A percentile compares a stretch with the other conserved stretches of the same genome.
phyloP scores from a whole-genome alignment of 2,888 invertebrate species.

The Neria commutata region DNA sequence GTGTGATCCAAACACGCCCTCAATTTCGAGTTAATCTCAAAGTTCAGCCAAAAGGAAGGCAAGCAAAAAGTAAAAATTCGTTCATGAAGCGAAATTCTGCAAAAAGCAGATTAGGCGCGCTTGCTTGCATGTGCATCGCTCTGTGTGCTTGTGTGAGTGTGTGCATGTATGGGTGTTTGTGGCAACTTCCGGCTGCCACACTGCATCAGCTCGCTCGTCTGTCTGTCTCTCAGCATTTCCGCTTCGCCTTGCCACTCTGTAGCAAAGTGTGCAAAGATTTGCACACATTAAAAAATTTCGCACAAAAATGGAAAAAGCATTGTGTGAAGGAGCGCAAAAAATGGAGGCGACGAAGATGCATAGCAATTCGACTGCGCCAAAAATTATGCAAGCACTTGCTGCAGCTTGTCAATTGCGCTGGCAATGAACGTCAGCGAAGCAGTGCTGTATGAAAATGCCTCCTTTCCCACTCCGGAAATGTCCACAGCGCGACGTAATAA shows the following conservation, averaged over 20 bases:
- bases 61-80: neutral
- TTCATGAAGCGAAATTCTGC: neutral
- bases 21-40: neutral
- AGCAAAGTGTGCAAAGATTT: slow-evolving; percentile 2
- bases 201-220: neutral
- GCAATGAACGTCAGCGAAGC: too few relatives aligned
- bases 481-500: too few relatives aligned
- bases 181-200: neutral
- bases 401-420: too few relatives aligned
- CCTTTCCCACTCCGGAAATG: too few relatives aligned
- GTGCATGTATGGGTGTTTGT: neutral
- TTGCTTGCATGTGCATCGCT: too few relatives aligned
- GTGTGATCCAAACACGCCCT: neutral
- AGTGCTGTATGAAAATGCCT: too few relatives aligned
- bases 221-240: neutral
- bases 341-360: neutral
- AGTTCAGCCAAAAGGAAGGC: too few relatives aligned
- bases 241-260: neutral
- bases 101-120: neutral
- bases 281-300: neutral
- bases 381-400: slow-evolving; percentile 1
- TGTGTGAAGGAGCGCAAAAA: too few relatives aligned
- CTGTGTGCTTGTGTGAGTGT: neutral
- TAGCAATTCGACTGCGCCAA: neutral
- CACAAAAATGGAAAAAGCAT: neutral